These are phyloP conservation scores for Kryptopterus vitreolus DNA, from an alignment of 2,797 vertebrate genomes.

Conservation along the genomic window DNA sequence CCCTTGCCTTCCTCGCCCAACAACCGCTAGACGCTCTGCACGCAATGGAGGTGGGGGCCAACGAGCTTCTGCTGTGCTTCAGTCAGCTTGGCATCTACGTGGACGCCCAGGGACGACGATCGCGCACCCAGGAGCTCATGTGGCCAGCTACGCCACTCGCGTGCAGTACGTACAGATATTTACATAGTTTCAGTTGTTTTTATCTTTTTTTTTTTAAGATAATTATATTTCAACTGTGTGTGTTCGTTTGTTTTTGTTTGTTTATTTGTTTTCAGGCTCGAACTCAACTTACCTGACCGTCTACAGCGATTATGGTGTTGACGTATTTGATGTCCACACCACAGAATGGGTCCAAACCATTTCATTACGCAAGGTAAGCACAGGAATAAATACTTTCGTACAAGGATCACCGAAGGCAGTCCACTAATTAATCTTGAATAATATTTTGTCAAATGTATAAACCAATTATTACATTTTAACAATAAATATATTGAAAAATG, in stretches of 20 bases:
- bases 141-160: conserved; percentile 92
- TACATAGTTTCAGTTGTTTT: conserved; percentile 39
- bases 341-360: conserved; percentile 96
- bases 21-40: conserved; percentile 90
- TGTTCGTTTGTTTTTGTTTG: too few relatives aligned
- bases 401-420: too few relatives aligned
- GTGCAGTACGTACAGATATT: conserved; percentile 86
- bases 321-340: conserved; percentile 90
- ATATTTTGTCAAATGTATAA: too few relatives aligned
- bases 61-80: conserved; percentile 95
- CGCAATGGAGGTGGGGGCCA: conserved; percentile 83
- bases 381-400: neutral
- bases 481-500: too few relatives aligned
- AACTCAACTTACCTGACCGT: conserved; percentile 86
- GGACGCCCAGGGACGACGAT: conserved; percentile 89
- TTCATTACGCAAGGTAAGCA: conserved; percentile 83
- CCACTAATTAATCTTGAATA: too few relatives aligned
- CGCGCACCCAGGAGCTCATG: conserved; percentile 93
- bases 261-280: conserved; percentile 83
- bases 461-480: too few relatives aligned
- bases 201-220: neutral
- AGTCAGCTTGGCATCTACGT: conserved; percentile 93
- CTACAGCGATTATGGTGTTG: conserved; percentile 92
- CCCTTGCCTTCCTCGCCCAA: conserved; percentile 90
- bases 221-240: neutral